A percentile compares a stretch with the other conserved stretches of the same genome.
Conservation (phyloP, 2,888 invertebrate species). For the Lithophane socia region DNA sequence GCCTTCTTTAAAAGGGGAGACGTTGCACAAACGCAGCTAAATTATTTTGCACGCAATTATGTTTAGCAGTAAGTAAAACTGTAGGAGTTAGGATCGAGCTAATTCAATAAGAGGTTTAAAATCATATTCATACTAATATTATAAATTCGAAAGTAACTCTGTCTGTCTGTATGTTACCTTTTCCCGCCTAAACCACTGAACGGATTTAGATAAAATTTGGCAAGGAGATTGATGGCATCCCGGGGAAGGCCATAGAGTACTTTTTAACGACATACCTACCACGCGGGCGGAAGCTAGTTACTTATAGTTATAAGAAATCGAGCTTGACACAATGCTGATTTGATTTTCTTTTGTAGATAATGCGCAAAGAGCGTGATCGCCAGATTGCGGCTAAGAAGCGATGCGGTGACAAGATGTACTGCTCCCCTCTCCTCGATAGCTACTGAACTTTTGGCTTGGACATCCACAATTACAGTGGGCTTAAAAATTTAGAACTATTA, state of each 20-base stretch:
- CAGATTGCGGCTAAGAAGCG: conserved; percentile 91
- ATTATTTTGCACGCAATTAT: background rate
- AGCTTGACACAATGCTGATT: background rate
- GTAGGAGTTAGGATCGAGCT: background rate
- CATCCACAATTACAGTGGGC: background rate
- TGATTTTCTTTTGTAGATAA: conserved; percentile 56
- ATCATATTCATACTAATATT: background rate
- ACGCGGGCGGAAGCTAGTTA: too few species aligned
- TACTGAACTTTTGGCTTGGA: conserved; percentile 68
- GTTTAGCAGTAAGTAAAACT: background rate
- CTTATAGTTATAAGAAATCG: background rate
- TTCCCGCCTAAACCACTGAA: too few species aligned
- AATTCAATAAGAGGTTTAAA: background rate
- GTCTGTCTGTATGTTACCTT: too few species aligned
- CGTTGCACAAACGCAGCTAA: background rate
- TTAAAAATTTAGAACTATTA: background rate
- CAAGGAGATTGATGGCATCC: too few species aligned
- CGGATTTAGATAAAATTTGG: too few species aligned
- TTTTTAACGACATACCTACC: too few species aligned
- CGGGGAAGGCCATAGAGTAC: too few species aligned
- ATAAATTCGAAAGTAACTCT: too few species aligned
- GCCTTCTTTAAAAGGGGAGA: background rate
- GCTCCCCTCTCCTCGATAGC: conserved; percentile 90
- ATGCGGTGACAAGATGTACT: conserved; percentile 88
- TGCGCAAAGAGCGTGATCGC: conserved; percentile 89